phyloP scores from a whole-genome alignment of 2,888 invertebrate genomes.

The Melipona bicolor region DNA sequence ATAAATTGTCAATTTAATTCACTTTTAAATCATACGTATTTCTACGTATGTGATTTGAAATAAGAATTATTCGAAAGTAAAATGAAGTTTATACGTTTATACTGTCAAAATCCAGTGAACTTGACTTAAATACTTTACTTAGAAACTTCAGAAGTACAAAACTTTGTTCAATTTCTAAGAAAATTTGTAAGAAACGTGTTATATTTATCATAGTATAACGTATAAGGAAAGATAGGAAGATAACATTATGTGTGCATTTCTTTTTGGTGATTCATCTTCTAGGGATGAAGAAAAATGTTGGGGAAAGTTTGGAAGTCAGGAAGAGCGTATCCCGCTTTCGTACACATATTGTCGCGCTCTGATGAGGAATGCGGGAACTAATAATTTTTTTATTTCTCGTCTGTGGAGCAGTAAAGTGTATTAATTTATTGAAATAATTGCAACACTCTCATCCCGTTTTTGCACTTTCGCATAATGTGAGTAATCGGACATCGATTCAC shows the following conservation, averaged over 20 bases:
- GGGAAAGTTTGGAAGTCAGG: constrained; percentile 55
- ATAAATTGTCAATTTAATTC: not conserved
- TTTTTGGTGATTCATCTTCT: constrained; percentile 42
- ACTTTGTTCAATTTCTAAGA: not conserved
- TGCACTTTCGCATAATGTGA: constrained; percentile 76
- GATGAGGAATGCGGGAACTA: constrained; percentile 80
- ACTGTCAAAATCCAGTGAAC: constrained; percentile 19
- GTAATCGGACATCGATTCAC: constrained; percentile 65
- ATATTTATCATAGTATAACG: not conserved
- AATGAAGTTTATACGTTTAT: not conserved
- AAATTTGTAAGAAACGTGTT: constrained; percentile 2
- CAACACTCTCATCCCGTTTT: constrained; percentile 72
- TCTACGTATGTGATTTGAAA: not conserved
- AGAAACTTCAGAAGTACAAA: constrained; percentile 10
- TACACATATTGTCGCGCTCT: constrained; percentile 62
- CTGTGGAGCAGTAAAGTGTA: constrained; percentile 80
- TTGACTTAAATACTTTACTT: constrained; percentile 29
- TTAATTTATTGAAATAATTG: constrained; percentile 82
- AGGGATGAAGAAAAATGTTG: constrained; percentile 42
- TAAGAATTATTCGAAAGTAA: not conserved
- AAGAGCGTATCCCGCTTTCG: constrained; percentile 58
- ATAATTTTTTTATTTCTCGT: constrained; percentile 82
- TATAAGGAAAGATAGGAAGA: constrained; percentile 13
- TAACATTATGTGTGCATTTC: constrained; percentile 39
- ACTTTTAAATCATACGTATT: not conserved